Evolutionary conservation across 2,888 invertebrate species (phyloP), one percentile per base, ranked within the genome.

Genomic region (Troides aeacus): DNA sequence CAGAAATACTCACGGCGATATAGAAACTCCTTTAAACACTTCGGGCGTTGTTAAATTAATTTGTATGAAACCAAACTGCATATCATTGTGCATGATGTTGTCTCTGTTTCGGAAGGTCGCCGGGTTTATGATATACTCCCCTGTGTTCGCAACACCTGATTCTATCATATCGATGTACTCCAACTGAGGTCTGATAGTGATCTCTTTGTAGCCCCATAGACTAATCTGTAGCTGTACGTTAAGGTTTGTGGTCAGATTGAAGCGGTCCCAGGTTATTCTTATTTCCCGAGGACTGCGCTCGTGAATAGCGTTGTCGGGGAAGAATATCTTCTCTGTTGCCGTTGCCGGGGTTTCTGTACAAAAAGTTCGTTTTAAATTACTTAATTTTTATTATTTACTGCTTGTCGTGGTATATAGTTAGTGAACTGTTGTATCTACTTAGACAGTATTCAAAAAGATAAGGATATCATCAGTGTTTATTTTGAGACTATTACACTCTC

Each of bases 161-260:
- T 96, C 96, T 64, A 97, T 93, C 75, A 95, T 93, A 72, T 96
- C 96, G 70, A 98, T 97, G 81, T 94, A 97, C 72, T 97, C 94
- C 62, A 98, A 89, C 79, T 97, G 95, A 0, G 98, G 98, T 78
- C 90, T 81, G 70, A 97, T 97, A 0, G 96, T 96, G 0, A 95
- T 94, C 86, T 98, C 98, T 65, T 96, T 94, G 88, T 98, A 98
- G 0, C 98, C 98, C 96, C 97, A 98, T 17, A 98, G 85, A 0
- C 97, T 96, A 76, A 98, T 96, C 75, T 95, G 95, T 0, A 98
- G 94, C 62, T 94, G 94, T 0, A 97, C 96, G 79, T 95, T 96
- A 53, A 94, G 89, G 82, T 97, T 97, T 56, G 94, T 94, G 0
- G 98, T 97, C 82, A 98, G 95, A 90, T 98, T 98, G 80, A 95